Base-by-base conservation (phyloP, 1,140 invertebrate species). In the Hyles euphorbiae region DNA sequence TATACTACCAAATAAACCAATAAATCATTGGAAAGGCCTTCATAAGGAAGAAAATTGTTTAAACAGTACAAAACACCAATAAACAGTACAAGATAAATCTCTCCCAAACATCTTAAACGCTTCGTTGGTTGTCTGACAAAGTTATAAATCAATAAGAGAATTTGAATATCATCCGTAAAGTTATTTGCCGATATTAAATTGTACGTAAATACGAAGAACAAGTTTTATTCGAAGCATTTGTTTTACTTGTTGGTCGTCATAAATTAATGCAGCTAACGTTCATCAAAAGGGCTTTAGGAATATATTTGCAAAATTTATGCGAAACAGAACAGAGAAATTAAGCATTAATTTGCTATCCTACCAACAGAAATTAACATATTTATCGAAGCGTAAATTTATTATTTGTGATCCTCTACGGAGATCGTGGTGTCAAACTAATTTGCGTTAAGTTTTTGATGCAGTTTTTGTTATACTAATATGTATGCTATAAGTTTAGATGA, bases 331-430 rank as follows among this genome's bases (percentile, higher is more conserved):
- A 72, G 56, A 72, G 68, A 72, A 75, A 78, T 75, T 76, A 76
- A 76, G 70, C 74, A 78, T 78, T 74, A 82, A 80, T 78, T 76
- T 78, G 76, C 64, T 74, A 74, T 78, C 70, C 70, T 70, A 70
- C 57, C 46, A 69, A 60, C 53, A 65, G 61, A 74, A 75, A 80
- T 81, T 81, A 76, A 74, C 77, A 83, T 83, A 81, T 77, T 81
- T 71, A 79, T 79, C 69, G 72, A 68, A 66, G 69, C 78, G 63
- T 72, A 61, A 71, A 68, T 78, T 70, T 60, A 72, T 74, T 69
- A 67, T 72, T 79, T 74, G 63, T 72, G 65, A 72, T 75, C 72
- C 65, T 56, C 52, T 56, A n/a, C 46, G 64, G 61, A 65, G 60
- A 36, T 65, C 54, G 45, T 56, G 12, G 33, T 5, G 36, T 47